Conservation (phyloP, 2,113 vertebrate species). For the Corythoichthys intestinalis region DNA sequence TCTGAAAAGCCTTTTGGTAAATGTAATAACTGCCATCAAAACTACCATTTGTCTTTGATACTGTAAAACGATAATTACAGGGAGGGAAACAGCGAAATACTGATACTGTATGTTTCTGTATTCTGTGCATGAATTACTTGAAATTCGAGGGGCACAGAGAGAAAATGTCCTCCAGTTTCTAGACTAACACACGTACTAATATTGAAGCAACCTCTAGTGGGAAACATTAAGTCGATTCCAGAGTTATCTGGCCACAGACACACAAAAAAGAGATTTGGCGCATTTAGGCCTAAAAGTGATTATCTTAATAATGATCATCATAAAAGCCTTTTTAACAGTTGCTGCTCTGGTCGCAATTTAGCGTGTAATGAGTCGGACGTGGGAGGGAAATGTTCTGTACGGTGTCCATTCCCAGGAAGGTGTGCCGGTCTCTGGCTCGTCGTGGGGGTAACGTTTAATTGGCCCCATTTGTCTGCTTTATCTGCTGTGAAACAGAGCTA, state of each 20-base stretch:
- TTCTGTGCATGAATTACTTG: neutral
- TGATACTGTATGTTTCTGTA: neutral
- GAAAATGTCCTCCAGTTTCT: neutral
- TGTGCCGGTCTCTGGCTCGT: conserved; percentile 14
- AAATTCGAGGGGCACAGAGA: neutral
- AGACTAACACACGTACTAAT: neutral
- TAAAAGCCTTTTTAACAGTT: neutral
- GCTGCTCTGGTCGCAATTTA: neutral
- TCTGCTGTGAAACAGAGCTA: conserved; percentile 25
- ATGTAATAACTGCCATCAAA: neutral
- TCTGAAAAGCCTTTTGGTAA: neutral
- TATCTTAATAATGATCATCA: neutral
- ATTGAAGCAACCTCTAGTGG: neutral
- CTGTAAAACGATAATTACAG: neutral
- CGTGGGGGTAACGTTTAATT: conserved; percentile 29
- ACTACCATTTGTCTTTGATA: neutral
- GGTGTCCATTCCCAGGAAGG: conserved; percentile 12
- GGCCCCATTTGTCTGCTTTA: conserved; percentile 33
- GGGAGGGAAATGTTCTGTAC: neutral
- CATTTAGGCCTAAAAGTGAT: neutral
- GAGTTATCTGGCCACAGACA: neutral
- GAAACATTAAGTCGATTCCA: neutral
- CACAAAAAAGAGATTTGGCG: neutral
- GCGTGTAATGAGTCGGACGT: neutral
- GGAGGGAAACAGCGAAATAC: neutral